Percentiles rank a stretch among this genome's conserved stretches.
Conservation (phyloP, 2,888 invertebrate species). For the Tenthredo amoena region DNA sequence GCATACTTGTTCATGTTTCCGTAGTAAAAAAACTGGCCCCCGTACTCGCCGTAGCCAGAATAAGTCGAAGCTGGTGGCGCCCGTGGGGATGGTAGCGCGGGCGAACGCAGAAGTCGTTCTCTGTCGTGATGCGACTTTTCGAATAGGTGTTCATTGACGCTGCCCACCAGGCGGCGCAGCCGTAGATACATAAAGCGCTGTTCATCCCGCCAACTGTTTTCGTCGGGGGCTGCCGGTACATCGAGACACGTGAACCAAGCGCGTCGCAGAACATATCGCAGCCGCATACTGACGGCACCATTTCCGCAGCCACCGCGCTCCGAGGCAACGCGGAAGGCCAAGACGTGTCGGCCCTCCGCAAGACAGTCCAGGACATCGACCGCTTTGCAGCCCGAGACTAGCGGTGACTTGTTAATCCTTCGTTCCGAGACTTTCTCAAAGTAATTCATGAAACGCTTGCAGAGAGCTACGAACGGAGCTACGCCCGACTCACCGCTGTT, state of each 20-base stretch:
- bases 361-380: conserved; percentile 74
- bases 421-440: conserved; percentile 75
- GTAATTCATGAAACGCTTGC: conserved; percentile 75
- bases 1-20: conserved; percentile 76
- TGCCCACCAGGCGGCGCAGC: conserved; percentile 71
- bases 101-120: conserved; percentile 62
- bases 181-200: conserved; percentile 75
- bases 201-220: conserved; percentile 73
- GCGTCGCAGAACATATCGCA: conserved; percentile 72
- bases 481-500: conserved; percentile 59
- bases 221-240: conserved; percentile 64
- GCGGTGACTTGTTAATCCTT: conserved; percentile 72
- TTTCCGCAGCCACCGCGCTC: conserved; percentile 58
- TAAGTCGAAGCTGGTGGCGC: conserved; percentile 71
- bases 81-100: conserved; percentile 59
- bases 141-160: conserved; percentile 71
- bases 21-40: conserved; percentile 73
- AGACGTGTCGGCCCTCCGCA: conserved; percentile 70
- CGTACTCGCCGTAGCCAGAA: conserved; percentile 74
- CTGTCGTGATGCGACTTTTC: conserved; percentile 69
- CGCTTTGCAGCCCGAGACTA: conserved; percentile 73
- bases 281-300: conserved; percentile 68
- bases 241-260: conserved; percentile 74
- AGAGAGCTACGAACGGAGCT: conserved; percentile 63
- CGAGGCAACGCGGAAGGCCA: conserved; percentile 65